Evolutionary conservation across 2,113 vertebrate species (phyloP).

Genomic region (Oriolus oriolus): DNA sequence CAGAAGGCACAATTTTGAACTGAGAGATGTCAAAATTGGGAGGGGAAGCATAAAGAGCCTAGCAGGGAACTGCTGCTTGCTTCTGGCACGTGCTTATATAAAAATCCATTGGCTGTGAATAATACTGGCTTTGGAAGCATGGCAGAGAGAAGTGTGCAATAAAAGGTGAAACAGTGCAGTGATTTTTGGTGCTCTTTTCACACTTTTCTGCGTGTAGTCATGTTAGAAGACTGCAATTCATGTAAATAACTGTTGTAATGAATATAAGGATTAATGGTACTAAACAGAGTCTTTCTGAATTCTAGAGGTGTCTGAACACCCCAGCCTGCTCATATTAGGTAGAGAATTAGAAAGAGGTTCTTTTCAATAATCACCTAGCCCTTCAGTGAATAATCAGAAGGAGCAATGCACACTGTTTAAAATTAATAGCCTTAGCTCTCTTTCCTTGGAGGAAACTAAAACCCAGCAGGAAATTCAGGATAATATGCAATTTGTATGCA

Average conservation of each 20-base stretch:
- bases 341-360: not conserved
- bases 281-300: not conserved
- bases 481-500: not conserved
- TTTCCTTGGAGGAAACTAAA: not conserved
- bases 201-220: not conserved
- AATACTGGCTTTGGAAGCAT: not conserved
- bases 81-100: not conserved
- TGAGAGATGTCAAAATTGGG: not conserved
- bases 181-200: not conserved
- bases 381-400: not conserved
- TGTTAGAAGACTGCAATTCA: not conserved
- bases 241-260: not conserved
- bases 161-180: not conserved
- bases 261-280: not conserved
- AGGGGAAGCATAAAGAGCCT: not conserved
- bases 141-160: not conserved
- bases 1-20: conserved; percentile 61
- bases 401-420: not conserved
- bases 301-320: not conserved
- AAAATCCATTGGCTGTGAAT: not conserved
- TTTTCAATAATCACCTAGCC: not conserved
- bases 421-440: not conserved
- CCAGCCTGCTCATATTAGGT: not conserved
- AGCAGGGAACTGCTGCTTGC: not conserved
- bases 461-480: not conserved